A percentile compares a stretch with the other conserved stretches of the same genome.
Evolutionary conservation across 2,888 invertebrate genomes (phyloP).

Genomic region (Belgica antarctica): DNA sequence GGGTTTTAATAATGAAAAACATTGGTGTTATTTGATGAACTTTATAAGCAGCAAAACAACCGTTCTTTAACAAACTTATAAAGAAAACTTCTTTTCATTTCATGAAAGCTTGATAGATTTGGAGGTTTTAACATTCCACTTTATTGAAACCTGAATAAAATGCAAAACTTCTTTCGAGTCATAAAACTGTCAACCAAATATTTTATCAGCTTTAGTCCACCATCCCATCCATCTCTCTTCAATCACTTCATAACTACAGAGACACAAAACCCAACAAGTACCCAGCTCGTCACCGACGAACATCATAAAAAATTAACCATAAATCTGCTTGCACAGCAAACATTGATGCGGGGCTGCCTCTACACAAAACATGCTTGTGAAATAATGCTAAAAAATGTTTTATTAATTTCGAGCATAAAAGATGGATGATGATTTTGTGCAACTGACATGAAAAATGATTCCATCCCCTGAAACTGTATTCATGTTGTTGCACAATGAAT

Average conservation of each 20-base stretch:
- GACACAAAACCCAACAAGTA: neutral
- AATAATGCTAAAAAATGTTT: constrained; percentile 39
- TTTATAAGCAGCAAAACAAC: no score
- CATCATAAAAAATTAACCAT: constrained; percentile 40
- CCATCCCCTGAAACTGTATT: neutral
- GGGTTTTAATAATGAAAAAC: no score
- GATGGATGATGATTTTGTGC: constrained; percentile 42
- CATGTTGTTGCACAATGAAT: constrained; percentile 19
- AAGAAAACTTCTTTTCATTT: no score
- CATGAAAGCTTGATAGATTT: no score
- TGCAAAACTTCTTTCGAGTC: neutral
- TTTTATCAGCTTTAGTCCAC: no score
- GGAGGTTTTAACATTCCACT: no score
- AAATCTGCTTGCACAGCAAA: constrained; percentile 29
- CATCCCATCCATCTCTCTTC: no score
- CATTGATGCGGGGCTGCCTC: no score
- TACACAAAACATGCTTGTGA: constrained; percentile 17
- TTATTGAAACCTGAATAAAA: no score
- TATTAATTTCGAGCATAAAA: constrained; percentile 40
- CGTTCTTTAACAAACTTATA: no score
- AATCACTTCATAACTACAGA: neutral
- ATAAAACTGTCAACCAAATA: neutral
- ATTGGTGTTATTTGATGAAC: no score
- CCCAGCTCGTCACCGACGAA: neutral
- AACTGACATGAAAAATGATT: constrained; percentile 43